Conservation (phyloP, 1,140 invertebrate species). For the Papilio helenus region DNA sequence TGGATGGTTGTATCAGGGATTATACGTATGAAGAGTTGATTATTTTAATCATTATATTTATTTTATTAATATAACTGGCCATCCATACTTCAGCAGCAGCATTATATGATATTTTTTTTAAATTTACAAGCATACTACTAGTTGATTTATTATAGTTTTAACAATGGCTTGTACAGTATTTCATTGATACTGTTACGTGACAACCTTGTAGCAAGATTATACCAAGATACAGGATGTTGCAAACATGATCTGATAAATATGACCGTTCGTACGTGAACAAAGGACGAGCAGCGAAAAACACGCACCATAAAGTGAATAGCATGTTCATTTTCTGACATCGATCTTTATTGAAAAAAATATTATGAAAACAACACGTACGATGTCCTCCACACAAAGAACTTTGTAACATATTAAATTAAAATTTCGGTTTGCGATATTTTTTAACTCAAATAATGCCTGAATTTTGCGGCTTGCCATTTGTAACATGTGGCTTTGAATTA, state of each 20-base stretch:
- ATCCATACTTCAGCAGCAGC: too few relatives aligned
- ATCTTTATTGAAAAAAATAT: neutral
- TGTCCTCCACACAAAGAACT: neutral
- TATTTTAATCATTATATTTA: too few relatives aligned
- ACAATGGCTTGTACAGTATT: neutral
- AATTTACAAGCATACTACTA: neutral
- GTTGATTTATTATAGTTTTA: neutral
- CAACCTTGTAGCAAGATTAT: neutral
- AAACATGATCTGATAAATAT: slow-evolving; percentile 4
- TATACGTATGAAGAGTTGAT: too few relatives aligned
- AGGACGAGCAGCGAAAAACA: neutral
- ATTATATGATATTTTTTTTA: neutral
- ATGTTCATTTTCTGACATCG: neutral
- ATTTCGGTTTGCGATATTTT: neutral
- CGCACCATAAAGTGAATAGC: neutral
- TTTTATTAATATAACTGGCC: too few relatives aligned
- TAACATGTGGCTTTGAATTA: neutral
- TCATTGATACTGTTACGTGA: neutral
- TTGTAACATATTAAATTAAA: slow-evolving; percentile 4
- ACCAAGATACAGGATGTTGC: neutral
- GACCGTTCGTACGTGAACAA: neutral
- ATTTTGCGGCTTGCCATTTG: slow-evolving; percentile 5
- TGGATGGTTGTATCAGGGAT: too few relatives aligned
- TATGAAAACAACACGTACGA: neutral
- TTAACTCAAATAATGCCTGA: neutral